Evolutionary conservation across 2,797 vertebrate species (phyloP).

Genomic region (Paguma larvata): DNA sequence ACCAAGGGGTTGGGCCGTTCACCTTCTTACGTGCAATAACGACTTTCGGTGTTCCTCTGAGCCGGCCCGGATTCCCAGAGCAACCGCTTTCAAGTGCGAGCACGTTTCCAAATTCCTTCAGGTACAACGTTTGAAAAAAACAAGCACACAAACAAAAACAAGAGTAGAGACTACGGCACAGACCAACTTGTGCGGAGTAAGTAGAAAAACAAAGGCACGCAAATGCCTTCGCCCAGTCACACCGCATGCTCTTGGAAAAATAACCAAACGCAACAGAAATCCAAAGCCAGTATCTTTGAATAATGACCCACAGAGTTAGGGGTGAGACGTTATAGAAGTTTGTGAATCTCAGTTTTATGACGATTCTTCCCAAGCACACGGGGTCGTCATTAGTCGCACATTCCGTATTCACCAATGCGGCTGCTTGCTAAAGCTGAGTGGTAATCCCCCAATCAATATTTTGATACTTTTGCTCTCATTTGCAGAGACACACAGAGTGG

Average conservation of each 20-base stretch:
- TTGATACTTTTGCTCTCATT: not conserved
- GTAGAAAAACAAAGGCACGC: too few relatives aligned
- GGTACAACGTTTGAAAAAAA: not conserved
- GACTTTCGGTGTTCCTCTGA: too few relatives aligned
- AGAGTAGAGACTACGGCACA: not conserved
- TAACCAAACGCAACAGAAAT: not conserved
- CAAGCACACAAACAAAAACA: not conserved
- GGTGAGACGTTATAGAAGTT: too few relatives aligned
- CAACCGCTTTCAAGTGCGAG: not conserved
- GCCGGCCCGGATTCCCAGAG: too few relatives aligned
- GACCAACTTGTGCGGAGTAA: too few relatives aligned
- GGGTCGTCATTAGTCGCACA: too few relatives aligned
- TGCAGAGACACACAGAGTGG: not conserved
- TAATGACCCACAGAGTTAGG: too few relatives aligned
- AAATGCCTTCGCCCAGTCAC: not conserved
- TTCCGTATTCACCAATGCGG: fast-evolving
- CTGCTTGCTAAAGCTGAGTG: not conserved
- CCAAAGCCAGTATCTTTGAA: not conserved
- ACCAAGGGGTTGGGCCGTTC: too few relatives aligned
- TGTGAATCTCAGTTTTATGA: not conserved
- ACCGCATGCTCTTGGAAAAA: not conserved
- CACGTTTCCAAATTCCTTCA: not conserved
- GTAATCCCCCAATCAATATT: too few relatives aligned
- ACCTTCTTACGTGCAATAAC: fast-evolving
- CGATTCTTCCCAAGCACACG: fast-evolving